phyloP scores from a whole-genome alignment of 2,888 invertebrate species.

The Hyalella azteca region DNA sequence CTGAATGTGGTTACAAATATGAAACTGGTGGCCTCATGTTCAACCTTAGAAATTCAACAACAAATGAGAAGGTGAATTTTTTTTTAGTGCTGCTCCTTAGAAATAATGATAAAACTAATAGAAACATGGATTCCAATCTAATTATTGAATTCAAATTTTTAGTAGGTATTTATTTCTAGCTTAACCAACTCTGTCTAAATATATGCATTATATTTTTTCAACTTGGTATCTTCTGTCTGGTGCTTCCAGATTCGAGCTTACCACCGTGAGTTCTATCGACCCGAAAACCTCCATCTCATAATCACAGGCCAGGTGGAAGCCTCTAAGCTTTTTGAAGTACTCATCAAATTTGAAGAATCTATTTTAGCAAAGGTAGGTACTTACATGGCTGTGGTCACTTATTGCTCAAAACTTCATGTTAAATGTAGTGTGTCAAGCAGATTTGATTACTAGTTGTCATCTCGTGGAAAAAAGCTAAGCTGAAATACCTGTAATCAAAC shows the following conservation, averaged over 20 bases:
- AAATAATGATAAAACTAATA: neutral
- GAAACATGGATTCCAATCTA: neutral
- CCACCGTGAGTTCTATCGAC: constrained; percentile 84
- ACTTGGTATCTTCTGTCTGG: neutral
- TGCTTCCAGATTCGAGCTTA: constrained; percentile 67
- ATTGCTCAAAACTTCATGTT: neutral
- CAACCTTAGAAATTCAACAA: constrained; percentile 81
- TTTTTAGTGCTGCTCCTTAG: neutral
- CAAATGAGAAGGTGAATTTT: constrained; percentile 74
- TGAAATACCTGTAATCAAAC: no score
- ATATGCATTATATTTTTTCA: neutral
- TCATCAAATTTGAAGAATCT: constrained; percentile 77
- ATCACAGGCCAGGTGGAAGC: constrained; percentile 81
- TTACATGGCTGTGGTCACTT: constrained; percentile 64
- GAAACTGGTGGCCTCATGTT: constrained; percentile 85
- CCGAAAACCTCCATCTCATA: constrained; percentile 84
- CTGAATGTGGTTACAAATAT: constrained; percentile 78
- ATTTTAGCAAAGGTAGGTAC: constrained; percentile 64
- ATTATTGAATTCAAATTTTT: neutral
- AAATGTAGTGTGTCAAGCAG: no score
- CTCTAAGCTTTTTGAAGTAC: constrained; percentile 75
- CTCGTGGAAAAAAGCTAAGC: no score
- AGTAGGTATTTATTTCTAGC: neutral
- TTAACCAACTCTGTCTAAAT: no score
- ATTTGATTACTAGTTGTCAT: no score